These are phyloP conservation scores for Anarrhichthys ocellatus DNA, from an alignment of 2,113 vertebrate genomes.

Conservation along the genomic window DNA sequence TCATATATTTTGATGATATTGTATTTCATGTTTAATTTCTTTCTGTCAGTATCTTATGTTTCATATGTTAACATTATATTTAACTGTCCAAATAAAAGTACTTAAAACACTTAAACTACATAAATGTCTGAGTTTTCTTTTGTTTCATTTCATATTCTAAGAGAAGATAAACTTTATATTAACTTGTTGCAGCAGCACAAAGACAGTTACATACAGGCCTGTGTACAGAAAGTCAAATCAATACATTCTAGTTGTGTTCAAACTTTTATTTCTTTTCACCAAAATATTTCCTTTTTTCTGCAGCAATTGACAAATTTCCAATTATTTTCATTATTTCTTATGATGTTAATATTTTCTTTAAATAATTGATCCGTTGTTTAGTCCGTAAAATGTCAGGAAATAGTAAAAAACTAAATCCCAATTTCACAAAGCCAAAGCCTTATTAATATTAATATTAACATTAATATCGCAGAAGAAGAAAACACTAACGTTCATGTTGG, in stretches of 20 bases:
- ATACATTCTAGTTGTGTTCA: no score
- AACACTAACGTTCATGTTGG: no score
- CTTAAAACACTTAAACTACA: neutral
- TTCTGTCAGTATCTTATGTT: neutral
- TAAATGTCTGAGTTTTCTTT: no score
- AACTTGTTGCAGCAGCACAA: no score
- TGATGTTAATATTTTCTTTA: neutral
- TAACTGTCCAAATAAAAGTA: neutral
- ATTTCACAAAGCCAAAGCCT: neutral
- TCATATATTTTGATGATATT: neutral
- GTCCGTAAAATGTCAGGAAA: no score
- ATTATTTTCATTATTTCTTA: neutral
- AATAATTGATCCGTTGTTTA: neutral
- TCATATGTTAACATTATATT: neutral
- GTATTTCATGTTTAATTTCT: no score
- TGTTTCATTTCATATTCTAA: neutral
- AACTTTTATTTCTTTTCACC: neutral
- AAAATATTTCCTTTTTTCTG: neutral
- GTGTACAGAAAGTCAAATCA: no score
- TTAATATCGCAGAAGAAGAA: neutral
- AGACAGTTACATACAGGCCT: no score
- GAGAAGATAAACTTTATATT: neutral
- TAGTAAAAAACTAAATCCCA: neutral
- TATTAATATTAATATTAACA: no score
- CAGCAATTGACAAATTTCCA: neutral